Evolutionary conservation across 2,888 invertebrate species (phyloP).

Genomic region (Lapara coniferarum): DNA sequence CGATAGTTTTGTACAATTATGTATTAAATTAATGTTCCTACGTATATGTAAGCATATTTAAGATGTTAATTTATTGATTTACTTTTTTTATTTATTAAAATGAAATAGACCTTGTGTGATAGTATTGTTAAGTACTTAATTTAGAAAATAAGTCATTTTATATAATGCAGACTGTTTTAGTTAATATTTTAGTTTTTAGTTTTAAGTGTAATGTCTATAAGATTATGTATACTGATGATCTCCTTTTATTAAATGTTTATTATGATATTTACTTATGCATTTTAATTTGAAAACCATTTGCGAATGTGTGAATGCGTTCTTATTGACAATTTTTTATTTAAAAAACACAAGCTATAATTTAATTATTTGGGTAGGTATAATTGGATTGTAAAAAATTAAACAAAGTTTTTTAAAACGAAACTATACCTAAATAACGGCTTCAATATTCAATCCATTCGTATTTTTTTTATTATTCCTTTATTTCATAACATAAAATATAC

Average conservation of each 20-base stretch:
- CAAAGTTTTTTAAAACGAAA: too few relatives aligned
- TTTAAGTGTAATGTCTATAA: neutral
- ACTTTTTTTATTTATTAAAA: slow-evolving; percentile 27
- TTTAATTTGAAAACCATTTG: slow-evolving; percentile 29
- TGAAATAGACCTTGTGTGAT: slow-evolving; percentile 25
- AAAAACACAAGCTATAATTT: too few relatives aligned
- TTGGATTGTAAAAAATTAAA: too few relatives aligned
- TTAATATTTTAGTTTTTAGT: neutral
- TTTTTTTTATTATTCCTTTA: too few relatives aligned
- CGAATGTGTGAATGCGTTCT: too few relatives aligned
- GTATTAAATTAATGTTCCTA: slow-evolving; percentile 30
- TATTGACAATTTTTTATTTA: too few relatives aligned
- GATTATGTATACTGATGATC: neutral
- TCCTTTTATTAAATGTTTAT: slow-evolving; percentile 24
- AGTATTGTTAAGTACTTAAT: slow-evolving; percentile 28
- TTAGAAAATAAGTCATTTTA: neutral
- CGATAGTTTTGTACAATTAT: slow-evolving; percentile 55
- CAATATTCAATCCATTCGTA: too few relatives aligned
- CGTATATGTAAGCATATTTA: slow-evolving; percentile 40
- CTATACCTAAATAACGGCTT: too few relatives aligned
- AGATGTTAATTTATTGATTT: slow-evolving; percentile 26
- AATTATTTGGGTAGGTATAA: too few relatives aligned
- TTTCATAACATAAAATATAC: too few relatives aligned
- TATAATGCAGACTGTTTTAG: neutral
- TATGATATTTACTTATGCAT: slow-evolving; percentile 28